Conservation (phyloP, 2,888 invertebrate species). For the Meghimatium bilineatum region DNA sequence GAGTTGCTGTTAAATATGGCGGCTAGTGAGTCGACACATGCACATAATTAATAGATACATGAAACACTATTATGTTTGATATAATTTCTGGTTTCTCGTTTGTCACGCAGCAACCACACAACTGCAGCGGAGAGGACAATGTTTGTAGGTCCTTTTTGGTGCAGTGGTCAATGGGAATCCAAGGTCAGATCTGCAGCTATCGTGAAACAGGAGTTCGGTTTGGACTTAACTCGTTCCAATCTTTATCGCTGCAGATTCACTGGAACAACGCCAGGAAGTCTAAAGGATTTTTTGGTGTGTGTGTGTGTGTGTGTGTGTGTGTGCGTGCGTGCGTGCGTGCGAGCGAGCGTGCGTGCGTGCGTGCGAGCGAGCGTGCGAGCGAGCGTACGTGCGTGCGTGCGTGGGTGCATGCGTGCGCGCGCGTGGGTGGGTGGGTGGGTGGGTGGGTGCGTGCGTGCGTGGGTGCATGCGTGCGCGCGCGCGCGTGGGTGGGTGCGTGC, state of each 20-base stretch:
- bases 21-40: too few species aligned
- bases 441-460: too few species aligned
- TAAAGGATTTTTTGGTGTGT: conserved; percentile 53
- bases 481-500: background rate
- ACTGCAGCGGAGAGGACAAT: conserved; percentile 59
- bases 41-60: too few species aligned
- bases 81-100: background rate
- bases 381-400: too few species aligned
- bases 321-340: background rate
- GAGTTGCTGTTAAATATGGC: too few species aligned
- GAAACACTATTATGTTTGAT: too few species aligned
- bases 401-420: background rate
- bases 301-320: background rate
- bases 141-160: conserved; percentile 63
- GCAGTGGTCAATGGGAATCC: conserved; percentile 66
- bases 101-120: conserved; percentile 49
- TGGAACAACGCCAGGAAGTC: conserved; percentile 63
- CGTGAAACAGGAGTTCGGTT: conserved; percentile 62
- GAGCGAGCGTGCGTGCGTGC: background rate
- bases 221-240: conserved; percentile 59
- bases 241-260: conserved; percentile 65
- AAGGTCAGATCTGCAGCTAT: conserved; percentile 59
- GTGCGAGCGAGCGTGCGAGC: background rate
- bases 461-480: background rate
- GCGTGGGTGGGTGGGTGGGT: background rate